Evolutionary conservation across 1,140 invertebrate genomes (phyloP).

Genomic region (Orchesella cincta): DNA sequence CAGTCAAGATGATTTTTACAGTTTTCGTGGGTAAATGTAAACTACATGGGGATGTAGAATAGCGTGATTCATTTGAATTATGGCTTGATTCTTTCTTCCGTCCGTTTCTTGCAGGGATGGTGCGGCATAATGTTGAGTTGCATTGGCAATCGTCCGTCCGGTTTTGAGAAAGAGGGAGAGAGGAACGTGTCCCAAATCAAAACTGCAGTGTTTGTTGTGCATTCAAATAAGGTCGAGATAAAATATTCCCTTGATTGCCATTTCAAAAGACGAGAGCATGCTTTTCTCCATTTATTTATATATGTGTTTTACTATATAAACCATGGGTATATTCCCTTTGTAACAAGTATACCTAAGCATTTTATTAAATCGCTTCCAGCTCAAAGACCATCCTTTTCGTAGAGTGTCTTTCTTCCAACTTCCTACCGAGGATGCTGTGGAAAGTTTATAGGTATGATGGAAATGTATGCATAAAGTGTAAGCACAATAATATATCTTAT

Average conservation of each 20-base stretch:
- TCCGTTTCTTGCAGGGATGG: too few relatives aligned
- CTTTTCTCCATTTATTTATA: not conserved
- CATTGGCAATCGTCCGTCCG: too few relatives aligned
- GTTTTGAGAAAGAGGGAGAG: not conserved
- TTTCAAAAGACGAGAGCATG: slow-evolving; percentile 6
- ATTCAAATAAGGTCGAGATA: slow-evolving; percentile 41
- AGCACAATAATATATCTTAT: too few relatives aligned
- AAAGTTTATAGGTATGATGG: too few relatives aligned
- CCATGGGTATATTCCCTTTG: not conserved
- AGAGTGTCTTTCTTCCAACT: not conserved
- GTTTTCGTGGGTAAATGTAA: too few relatives aligned
- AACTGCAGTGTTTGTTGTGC: slow-evolving; percentile 38
- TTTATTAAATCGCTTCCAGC: not conserved
- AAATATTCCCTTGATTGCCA: slow-evolving; percentile 45
- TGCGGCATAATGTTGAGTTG: too few relatives aligned
- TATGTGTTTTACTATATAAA: not conserved
- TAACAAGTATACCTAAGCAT: not conserved
- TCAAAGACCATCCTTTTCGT: not conserved
- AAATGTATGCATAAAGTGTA: too few relatives aligned
- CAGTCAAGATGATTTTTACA: too few relatives aligned
- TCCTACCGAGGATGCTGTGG: too few relatives aligned
- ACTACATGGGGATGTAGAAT: too few relatives aligned
- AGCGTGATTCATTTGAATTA: too few relatives aligned
- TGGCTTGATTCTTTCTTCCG: too few relatives aligned
- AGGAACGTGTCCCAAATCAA: slow-evolving; percentile 37